Conservation (phyloP, 2,113 vertebrate species). For the Xiphophorus maculatus region DNA sequence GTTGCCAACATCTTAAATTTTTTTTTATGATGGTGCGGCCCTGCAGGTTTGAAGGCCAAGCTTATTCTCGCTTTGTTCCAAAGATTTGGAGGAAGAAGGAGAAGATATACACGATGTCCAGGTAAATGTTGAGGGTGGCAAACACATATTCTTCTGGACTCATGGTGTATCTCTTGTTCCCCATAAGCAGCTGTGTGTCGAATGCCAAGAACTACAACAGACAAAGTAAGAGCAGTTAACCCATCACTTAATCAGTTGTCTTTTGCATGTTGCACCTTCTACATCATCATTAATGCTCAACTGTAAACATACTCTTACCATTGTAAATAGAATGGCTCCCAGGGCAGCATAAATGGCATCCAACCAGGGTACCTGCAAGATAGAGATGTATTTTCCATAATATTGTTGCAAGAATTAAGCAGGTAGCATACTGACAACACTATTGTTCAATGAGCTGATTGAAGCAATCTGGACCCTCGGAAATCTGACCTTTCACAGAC, state of each 20-base stretch:
- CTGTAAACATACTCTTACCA: constrained; percentile 79
- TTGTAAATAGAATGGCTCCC: constrained; percentile 89
- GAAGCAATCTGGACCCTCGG: neutral
- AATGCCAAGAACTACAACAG: constrained; percentile 89
- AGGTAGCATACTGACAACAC: neutral
- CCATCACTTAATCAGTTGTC: neutral
- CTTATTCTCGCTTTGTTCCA: constrained; percentile 85
- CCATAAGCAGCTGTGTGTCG: constrained; percentile 93
- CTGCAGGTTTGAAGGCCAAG: neutral
- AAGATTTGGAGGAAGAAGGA: constrained; percentile 93
- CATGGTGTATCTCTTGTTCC: constrained; percentile 86
- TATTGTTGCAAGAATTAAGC: neutral
- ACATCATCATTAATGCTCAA: neutral
- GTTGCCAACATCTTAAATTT: constrained; percentile 19
- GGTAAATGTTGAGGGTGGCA: constrained; percentile 93
- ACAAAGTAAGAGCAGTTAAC: constrained; percentile 32
- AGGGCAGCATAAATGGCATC: constrained; percentile 85
- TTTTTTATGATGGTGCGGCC: neutral
- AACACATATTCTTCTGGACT: constrained; percentile 95
- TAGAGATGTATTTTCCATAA: neutral
- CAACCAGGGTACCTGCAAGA: constrained; percentile 88
- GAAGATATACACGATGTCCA: constrained; percentile 95
- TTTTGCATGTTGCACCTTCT: neutral
- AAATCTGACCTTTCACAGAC: neutral
- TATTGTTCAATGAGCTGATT: neutral